phyloP scores from a whole-genome alignment of 2,797 vertebrate species.

The Rhinophrynus dorsalis region DNA sequence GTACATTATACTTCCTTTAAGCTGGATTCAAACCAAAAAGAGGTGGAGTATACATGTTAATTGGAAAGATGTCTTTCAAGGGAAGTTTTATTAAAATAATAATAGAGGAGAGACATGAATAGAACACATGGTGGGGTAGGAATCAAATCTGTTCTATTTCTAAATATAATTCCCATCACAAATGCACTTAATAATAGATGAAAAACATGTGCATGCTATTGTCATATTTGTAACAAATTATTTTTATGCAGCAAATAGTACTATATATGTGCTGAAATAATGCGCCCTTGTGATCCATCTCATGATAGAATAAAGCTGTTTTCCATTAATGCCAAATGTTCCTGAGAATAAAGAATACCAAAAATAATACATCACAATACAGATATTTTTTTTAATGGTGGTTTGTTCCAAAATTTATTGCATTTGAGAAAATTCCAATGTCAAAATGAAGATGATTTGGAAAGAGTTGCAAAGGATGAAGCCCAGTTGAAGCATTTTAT shows the following conservation, averaged over 20 bases:
- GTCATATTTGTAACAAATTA: slow-evolving; percentile 19
- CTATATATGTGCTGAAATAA: slow-evolving; percentile 32
- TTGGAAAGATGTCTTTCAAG: background rate
- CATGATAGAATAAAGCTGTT: slow-evolving; percentile 50
- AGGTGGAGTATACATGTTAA: background rate
- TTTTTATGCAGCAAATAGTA: slow-evolving; percentile 17
- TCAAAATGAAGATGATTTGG: slow-evolving; percentile 56
- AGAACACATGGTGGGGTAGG: background rate
- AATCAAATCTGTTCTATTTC: background rate
- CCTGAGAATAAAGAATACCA: slow-evolving; percentile 46
- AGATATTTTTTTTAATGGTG: slow-evolving; percentile 49
- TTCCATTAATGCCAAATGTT: slow-evolving; percentile 45
- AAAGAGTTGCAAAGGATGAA: slow-evolving; percentile 38
- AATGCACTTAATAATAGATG: slow-evolving; percentile 21
- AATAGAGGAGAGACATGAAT: background rate
- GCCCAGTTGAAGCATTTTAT: slow-evolving; percentile 43
- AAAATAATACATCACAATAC: slow-evolving; percentile 53
- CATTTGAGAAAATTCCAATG: slow-evolving; percentile 45
- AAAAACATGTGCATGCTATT: slow-evolving; percentile 14
- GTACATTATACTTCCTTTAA: background rate
- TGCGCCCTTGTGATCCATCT: slow-evolving; percentile 31
- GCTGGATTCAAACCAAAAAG: background rate
- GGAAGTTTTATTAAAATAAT: background rate
- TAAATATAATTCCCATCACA: slow-evolving; percentile 21
- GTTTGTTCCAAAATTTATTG: slow-evolving; percentile 54